Base-by-base conservation (phyloP, 37 sponge, comb jelly and placozoan genomes). In the Halichondria panicea region DNA sequence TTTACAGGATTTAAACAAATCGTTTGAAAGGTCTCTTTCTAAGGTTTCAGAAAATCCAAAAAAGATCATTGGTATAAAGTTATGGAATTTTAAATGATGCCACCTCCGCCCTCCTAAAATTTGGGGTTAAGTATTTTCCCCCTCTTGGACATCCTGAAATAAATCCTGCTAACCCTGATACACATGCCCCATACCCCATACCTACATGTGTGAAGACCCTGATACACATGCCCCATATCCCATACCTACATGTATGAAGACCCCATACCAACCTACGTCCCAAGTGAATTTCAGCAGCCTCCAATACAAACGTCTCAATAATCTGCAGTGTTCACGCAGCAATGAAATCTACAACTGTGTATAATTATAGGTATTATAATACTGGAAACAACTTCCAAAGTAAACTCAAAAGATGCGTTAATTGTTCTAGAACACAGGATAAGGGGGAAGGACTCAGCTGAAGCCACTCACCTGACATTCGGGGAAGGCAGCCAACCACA, bases 391-490 rank as follows among this genome's bases (percentile, higher is more conserved):
- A 38, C 19, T 21, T 19, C 12, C 6, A 55, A 7, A 9, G 50
- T 40, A n/a, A 50, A 31, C 48, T 36, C 1, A 34, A 44, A 36
- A 63, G 9, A 1, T 28, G 27, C 80, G 15, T n/a, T n/a, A n/a
- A n/a, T n/a, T n/a, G n/a, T n/a, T n/a, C n/a, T n/a, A n/a, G n/a
- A n/a, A n/a, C n/a, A n/a, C n/a, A n/a, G n/a, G n/a, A n/a, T n/a
- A n/a, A n/a, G n/a, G n/a, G n/a, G n/a, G n/a, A n/a, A n/a, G n/a
- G n/a, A n/a, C n/a, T n/a, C n/a, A n/a, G n/a, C n/a, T n/a, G n/a
- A n/a, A n/a, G n/a, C 13, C 59, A 42, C 74, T 71, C 35, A 91
- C 81, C 71, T 87, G 84, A 55, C 92, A 92, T 34, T 83, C 92
- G 18, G 57, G 45, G 30, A 87, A 69, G 19, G 92, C 88, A 41